A percentile compares a stretch with the other conserved stretches of the same genome.
These are phyloP conservation scores for Rhynchotus rufescens DNA, from an alignment of 2,797 vertebrate genomes.

Conservation along the genomic window DNA sequence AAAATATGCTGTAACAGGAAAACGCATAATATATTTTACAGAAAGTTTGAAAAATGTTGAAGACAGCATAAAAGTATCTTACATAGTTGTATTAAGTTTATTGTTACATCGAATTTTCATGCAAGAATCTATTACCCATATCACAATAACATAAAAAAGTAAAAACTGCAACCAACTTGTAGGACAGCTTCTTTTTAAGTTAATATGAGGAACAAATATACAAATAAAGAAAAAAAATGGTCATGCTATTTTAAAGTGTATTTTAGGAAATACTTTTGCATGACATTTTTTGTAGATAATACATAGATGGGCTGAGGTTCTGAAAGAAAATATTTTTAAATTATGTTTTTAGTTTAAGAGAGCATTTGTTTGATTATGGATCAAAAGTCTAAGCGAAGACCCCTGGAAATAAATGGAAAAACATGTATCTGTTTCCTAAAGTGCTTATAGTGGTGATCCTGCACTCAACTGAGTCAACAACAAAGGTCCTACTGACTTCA, in stretches of 20 bases:
- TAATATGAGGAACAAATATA: background rate
- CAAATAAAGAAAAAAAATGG: background rate
- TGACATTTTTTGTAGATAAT: background rate
- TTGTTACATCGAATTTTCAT: constrained; percentile 16
- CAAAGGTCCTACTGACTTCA: background rate
- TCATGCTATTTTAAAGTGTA: background rate
- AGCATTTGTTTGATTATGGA: background rate
- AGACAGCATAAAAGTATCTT: constrained; percentile 40
- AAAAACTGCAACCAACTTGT: background rate
- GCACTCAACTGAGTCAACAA: background rate
- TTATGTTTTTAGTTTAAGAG: background rate
- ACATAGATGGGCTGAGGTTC: background rate
- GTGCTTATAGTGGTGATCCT: background rate
- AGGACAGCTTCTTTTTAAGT: background rate
- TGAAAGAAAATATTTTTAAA: background rate
- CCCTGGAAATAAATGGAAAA: background rate
- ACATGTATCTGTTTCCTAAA: background rate
- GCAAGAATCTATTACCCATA: background rate
- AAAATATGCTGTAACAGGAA: constrained; percentile 52
- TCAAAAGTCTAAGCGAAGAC: background rate
- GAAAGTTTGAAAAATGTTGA: constrained; percentile 41
- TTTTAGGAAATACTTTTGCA: background rate
- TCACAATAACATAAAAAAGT: background rate
- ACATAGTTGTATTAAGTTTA: constrained; percentile 18
- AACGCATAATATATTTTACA: constrained; percentile 38